These are phyloP conservation scores for Triplophysa tibetana DNA, from an alignment of 2,113 vertebrate genomes.

Conservation along the genomic window DNA sequence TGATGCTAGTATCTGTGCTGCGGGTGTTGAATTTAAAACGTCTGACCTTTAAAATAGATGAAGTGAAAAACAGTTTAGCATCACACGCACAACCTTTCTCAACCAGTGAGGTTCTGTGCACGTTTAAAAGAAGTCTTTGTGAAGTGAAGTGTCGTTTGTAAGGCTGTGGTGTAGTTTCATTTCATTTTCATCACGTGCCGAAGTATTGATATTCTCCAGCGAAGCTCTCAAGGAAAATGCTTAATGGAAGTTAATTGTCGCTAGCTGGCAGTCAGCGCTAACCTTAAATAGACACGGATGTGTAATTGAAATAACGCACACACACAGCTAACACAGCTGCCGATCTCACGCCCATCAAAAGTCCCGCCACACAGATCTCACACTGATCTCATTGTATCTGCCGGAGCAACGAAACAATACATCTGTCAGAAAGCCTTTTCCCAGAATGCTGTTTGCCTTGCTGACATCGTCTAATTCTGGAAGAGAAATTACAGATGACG, in stretches of 20 bases:
- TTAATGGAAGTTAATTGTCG: slow-evolving; percentile 24
- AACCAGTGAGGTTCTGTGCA: not conserved
- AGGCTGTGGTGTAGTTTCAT: not conserved
- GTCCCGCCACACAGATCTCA: not conserved
- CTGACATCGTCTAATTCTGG: slow-evolving; percentile 18
- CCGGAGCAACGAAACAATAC: slow-evolving; percentile 16
- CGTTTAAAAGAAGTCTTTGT: not conserved
- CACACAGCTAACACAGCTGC: slow-evolving; percentile 15
- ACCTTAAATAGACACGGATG: slow-evolving; percentile 33
- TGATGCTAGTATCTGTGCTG: slow-evolving; percentile 19
- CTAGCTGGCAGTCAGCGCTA: slow-evolving; percentile 17
- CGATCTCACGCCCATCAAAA: slow-evolving; percentile 29
- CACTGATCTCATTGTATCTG: slow-evolving; percentile 25
- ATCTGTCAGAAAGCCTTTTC: not conserved
- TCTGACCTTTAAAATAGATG: slow-evolving; percentile 33
- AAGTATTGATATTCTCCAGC: slow-evolving; percentile 20
- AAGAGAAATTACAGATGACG: slow-evolving; percentile 28
- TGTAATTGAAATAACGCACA: not conserved
- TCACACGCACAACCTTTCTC: not conserved
- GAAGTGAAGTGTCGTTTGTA: not conserved
- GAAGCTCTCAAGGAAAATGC: slow-evolving; percentile 18
- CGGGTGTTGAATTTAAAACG: slow-evolving; percentile 19
- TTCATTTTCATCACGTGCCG: slow-evolving; percentile 22
- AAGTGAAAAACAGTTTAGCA: not conserved
- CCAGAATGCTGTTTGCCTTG: not conserved